A percentile compares a stretch with the other conserved stretches of the same genome.
These are phyloP conservation scores for Asarcornis scutulata DNA, from an alignment of 2,113 vertebrate species.

Conservation along the genomic window DNA sequence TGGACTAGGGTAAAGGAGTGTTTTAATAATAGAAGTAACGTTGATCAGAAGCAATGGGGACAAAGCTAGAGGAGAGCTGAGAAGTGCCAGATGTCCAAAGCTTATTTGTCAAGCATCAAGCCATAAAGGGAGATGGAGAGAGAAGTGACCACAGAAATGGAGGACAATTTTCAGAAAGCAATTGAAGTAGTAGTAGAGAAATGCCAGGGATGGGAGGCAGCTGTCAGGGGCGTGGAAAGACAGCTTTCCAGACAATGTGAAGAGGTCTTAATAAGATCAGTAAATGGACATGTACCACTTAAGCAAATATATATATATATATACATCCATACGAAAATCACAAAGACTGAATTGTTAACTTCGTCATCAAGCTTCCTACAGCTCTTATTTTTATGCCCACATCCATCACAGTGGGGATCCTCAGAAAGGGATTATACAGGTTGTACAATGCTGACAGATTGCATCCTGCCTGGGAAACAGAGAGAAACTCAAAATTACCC, in stretches of 20 bases:
- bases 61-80: background rate
- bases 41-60: background rate
- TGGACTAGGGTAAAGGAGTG: fast-evolving
- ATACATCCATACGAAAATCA: background rate
- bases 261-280: background rate
- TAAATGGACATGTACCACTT: background rate
- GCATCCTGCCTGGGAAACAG: background rate
- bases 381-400: background rate
- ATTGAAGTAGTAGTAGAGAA: background rate
- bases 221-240: background rate
- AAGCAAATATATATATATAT: background rate
- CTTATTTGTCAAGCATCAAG: background rate
- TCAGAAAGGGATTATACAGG: background rate
- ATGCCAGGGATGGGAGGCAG: background rate
- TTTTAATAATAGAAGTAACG: background rate
- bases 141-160: background rate
- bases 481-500: background rate
- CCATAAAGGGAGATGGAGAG: background rate
- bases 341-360: background rate
- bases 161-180: background rate
- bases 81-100: background rate
- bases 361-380: background rate
- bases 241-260: background rate
- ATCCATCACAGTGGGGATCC: fast-evolving
- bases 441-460: background rate